Percentiles rank a stretch among this genome's conserved stretches.
These are phyloP conservation scores for Mandrillus leucophaeus DNA, from an alignment of 2,113 vertebrate genomes.

Conservation along the genomic window DNA sequence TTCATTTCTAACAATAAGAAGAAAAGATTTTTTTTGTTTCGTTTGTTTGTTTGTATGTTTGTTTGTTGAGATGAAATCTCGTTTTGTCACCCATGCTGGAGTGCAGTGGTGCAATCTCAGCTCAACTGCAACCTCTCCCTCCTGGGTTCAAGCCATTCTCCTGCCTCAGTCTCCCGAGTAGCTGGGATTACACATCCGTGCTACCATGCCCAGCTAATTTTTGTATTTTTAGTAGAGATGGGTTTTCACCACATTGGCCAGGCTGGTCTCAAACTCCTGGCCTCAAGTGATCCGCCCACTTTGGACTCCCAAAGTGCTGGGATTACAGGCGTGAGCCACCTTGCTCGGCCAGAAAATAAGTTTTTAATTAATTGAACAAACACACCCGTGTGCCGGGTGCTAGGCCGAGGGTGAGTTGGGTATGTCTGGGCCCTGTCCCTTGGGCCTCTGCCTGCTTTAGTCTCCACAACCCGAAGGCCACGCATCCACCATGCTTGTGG, in stretches of 20 bases:
- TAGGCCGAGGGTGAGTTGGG: not conserved
- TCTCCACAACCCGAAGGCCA: not conserved
- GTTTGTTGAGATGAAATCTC: not conserved
- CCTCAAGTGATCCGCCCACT: not conserved
- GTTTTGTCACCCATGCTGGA: no score
- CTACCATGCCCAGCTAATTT: no score
- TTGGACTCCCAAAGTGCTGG: not conserved
- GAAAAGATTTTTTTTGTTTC: not conserved
- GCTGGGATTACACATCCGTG: no score
- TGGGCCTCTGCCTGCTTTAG: not conserved
- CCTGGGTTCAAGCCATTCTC: no score
- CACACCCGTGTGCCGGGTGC: not conserved
- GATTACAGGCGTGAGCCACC: no score
- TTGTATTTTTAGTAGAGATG: no score
- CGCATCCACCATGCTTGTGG: not conserved
- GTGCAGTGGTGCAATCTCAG: no score
- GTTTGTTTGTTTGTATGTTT: not conserved
- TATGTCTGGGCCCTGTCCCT: fast-evolving
- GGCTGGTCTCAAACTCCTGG: not conserved
- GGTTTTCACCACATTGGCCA: no score
- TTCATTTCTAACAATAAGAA: not conserved
- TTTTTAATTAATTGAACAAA: not conserved
- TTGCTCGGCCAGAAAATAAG: not conserved
- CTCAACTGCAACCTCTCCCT: no score
- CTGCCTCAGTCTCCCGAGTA: no score